Evolutionary conservation across 1,140 invertebrate species (phyloP), one percentile per base, ranked within the genome.

Genomic region (Akabosia matsudoensis): DNA sequence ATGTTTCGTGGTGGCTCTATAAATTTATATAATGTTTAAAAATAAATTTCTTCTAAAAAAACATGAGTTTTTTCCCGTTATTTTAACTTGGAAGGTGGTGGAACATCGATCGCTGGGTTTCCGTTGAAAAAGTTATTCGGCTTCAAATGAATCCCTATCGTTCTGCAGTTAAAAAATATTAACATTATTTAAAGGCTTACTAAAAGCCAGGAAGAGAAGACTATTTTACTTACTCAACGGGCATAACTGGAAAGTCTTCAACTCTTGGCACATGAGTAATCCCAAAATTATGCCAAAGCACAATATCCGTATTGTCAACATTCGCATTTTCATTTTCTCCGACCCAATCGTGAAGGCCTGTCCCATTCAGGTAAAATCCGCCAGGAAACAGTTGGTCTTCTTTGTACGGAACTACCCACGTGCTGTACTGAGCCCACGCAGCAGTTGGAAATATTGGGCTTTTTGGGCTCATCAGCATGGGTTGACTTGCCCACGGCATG

Each of bases 161-260:
- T 18, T 45, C 37, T 45, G 37, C 18, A 45, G 37, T 45, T 45
- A 45, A 10, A 45, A 45, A 45, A 45, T 45, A 10, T 45, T 18
- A 18, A 18, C 7, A 45, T 45, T 45, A 45, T 10, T 45, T 10
- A 45, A 10, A 45, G 37, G 7, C 37, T 10, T 10, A 45, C 37
- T 10, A 45, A 7, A 45, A 45, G 37, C 37, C 7, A 45, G 18
- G 7, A 45, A 10, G 7, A 45, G n/a, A n/a, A n/a, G n/a, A n/a
- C n/a, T 45, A 45, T 45, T 10, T 45, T 18, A 31, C 61, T 30
- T 67, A 67, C 61, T 67, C 61, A 10, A 30, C 30, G 14, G 76
- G 73, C 73, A 78, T 74, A 14, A 78, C 56, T 4, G 76, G 73
- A 34, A 78, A 74, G 37, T 76, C 77, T 30, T 78, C 77, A 10